Evolutionary conservation across 2,888 invertebrate genomes (phyloP).

Genomic region (Polydrusus pterygomalis): DNA sequence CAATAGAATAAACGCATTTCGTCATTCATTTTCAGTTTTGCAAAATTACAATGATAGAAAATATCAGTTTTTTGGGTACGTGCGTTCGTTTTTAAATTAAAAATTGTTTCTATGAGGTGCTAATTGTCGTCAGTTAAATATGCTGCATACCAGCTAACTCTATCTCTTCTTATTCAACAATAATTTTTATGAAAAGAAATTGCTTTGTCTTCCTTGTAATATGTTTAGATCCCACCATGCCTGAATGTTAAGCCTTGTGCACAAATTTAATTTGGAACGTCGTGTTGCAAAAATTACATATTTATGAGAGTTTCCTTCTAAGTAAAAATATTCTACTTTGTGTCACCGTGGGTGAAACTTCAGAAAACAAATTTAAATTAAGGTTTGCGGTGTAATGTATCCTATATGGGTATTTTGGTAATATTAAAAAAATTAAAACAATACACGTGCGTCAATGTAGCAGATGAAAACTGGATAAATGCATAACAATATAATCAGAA

Average conservation of each 20-base stretch:
- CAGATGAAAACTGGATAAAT: too few relatives aligned
- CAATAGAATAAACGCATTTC: too few relatives aligned
- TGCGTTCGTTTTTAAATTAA: too few relatives aligned
- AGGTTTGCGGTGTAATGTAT: neutral
- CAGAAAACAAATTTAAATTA: constrained; percentile 3
- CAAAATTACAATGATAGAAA: too few relatives aligned
- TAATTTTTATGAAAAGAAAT: constrained; percentile 32
- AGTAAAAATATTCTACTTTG: constrained; percentile 16
- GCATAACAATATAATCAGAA: too few relatives aligned
- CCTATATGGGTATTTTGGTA: neutral
- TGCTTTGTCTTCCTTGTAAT: constrained; percentile 33
- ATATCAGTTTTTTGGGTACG: too few relatives aligned
- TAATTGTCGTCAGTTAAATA: too few relatives aligned
- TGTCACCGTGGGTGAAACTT: constrained; percentile 13
- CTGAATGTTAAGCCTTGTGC: constrained; percentile 35
- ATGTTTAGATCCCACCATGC: constrained; percentile 31
- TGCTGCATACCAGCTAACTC: too few relatives aligned
- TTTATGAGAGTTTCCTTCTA: constrained; percentile 37
- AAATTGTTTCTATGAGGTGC: too few relatives aligned
- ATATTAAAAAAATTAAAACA: neutral
- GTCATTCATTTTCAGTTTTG: too few relatives aligned
- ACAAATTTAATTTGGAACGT: constrained; percentile 37
- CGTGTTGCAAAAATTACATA: constrained; percentile 39
- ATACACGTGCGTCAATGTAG: too few relatives aligned
- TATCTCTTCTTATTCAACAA: neutral